phyloP scores from a whole-genome alignment of 2,888 invertebrate genomes.

The Halocaridina rubra region DNA sequence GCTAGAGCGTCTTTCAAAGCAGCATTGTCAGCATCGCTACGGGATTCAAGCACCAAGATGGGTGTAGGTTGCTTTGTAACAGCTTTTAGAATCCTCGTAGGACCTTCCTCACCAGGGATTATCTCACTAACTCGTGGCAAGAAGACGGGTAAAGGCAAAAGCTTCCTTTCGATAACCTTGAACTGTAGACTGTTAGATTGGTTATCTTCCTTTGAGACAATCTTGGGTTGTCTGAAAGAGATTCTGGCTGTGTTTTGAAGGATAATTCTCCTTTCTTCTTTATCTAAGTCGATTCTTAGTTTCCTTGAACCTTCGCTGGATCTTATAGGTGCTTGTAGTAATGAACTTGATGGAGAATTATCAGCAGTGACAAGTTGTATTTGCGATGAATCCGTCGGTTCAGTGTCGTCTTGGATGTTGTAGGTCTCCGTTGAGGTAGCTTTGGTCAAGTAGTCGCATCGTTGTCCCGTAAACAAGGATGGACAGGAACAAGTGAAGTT shows the following conservation, averaged over 20 bases:
- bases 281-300: neutral
- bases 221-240: slow-evolving; percentile 48
- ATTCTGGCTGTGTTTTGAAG: slow-evolving; percentile 53
- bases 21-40: neutral
- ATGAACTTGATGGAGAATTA: neutral
- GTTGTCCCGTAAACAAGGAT: slow-evolving; percentile 56
- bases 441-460: slow-evolving; percentile 52
- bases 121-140: slow-evolving; percentile 40
- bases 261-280: slow-evolving; percentile 23
- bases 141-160: slow-evolving; percentile 52
- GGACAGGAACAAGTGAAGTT: slow-evolving; percentile 60
- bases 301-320: too few species aligned
- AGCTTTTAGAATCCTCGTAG: neutral
- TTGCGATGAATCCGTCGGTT: neutral
- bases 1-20: neutral
- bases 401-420: neutral
- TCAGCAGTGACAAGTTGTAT: neutral
- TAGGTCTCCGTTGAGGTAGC: neutral
- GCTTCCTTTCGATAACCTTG: slow-evolving; percentile 34
- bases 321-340: neutral
- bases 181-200: neutral
- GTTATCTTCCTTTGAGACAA: neutral
- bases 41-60: neutral
- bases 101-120: neutral
- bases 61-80: slow-evolving; percentile 9